phyloP scores from a whole-genome alignment of 2,113 vertebrate species.

The Catharus bicknelli region DNA sequence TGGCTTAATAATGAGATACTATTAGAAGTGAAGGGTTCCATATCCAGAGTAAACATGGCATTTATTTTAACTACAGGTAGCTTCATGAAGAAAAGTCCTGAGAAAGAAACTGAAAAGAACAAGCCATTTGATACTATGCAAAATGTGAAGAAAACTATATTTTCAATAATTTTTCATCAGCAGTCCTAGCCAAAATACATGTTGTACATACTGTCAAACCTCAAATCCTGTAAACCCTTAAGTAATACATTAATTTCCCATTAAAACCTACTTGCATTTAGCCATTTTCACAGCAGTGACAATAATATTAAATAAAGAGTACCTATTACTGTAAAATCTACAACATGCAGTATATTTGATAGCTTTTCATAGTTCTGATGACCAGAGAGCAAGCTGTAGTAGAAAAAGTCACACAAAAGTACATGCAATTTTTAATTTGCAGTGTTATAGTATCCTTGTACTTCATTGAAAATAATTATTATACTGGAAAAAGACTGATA shows the following conservation, averaged over 20 bases:
- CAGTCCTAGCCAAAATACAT: not conserved
- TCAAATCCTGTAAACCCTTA: not conserved
- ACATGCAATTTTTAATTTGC: not conserved
- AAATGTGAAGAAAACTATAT: not conserved
- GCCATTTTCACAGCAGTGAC: not conserved
- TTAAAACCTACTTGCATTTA: not conserved
- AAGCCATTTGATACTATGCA: not conserved
- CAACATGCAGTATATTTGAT: not conserved
- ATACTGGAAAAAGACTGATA: not conserved
- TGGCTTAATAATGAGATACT: not conserved
- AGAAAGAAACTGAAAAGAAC: not conserved
- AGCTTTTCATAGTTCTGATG: not conserved
- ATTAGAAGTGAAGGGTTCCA: not conserved
- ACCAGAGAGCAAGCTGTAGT: not conserved
- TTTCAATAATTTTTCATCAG: not conserved
- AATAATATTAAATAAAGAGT: not conserved
- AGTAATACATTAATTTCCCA: not conserved
- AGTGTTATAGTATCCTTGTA: not conserved
- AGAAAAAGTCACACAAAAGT: not conserved
- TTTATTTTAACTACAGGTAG: not conserved
- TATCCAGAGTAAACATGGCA: not conserved
- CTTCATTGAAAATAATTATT: not conserved
- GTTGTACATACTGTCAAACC: rapidly evolving
- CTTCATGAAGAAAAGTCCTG: not conserved
- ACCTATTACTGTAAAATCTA: not conserved